phyloP scores from a whole-genome alignment of 2,888 invertebrate species.

The Ernsta delagoae region DNA sequence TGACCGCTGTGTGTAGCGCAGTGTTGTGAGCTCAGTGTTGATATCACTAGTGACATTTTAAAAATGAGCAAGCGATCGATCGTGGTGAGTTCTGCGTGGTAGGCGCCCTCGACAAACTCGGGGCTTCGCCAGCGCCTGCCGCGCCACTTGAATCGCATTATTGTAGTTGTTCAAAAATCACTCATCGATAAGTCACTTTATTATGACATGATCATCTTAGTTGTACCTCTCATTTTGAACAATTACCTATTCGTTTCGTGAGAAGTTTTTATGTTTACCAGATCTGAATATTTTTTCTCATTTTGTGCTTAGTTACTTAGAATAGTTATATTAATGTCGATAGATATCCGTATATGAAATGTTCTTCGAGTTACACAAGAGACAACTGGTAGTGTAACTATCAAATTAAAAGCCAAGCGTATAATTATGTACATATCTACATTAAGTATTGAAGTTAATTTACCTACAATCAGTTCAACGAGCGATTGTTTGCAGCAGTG shows the following conservation, averaged over 20 bases:
- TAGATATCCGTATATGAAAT: too few relatives aligned
- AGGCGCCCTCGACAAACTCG: constrained; percentile 42
- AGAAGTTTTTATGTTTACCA: too few relatives aligned
- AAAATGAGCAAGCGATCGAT: constrained; percentile 42
- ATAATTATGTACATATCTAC: background rate
- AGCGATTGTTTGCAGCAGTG: constrained; percentile 36
- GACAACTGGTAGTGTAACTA: too few relatives aligned
- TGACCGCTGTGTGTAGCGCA: constrained; percentile 48
- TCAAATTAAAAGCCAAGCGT: background rate
- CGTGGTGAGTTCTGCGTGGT: constrained; percentile 39
- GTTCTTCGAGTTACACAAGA: too few relatives aligned
- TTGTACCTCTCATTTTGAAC: constrained; percentile 36
- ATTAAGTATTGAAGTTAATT: constrained; percentile 16
- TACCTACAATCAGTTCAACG: constrained; percentile 26
- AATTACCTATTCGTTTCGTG: too few relatives aligned
- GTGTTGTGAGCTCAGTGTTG: constrained; percentile 51
- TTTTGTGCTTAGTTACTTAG: background rate
- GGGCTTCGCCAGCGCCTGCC: constrained; percentile 34
- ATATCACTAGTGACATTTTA: constrained; percentile 45
- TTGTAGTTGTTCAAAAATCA: constrained; percentile 21
- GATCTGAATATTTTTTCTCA: background rate
- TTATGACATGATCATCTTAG: constrained; percentile 53
- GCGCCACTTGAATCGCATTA: constrained; percentile 28
- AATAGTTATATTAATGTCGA: too few relatives aligned
- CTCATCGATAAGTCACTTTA: constrained; percentile 49